Evolutionary conservation across 2,888 invertebrate species (phyloP).

Genomic region (Temnothorax ravouxi): DNA sequence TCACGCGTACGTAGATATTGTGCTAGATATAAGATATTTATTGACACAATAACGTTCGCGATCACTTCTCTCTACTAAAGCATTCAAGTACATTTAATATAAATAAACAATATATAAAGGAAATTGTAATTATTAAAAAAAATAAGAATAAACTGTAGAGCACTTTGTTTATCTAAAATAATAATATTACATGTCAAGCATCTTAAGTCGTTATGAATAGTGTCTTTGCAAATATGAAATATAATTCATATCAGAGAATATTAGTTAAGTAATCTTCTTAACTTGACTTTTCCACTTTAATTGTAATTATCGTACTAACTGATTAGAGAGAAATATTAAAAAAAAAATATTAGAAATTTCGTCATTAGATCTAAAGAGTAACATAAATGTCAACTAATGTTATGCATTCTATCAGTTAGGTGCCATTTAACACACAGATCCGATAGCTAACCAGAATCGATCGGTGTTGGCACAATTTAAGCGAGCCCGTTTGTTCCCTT

Average conservation of each 20-base stretch:
- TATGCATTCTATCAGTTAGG: slow-evolving; percentile 47
- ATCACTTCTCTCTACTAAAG: not conserved
- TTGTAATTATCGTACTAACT: not conserved
- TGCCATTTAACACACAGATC: slow-evolving; percentile 69
- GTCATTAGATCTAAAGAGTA: not conserved
- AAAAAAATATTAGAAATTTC: not conserved
- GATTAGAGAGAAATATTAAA: not conserved
- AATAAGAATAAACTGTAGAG: not conserved
- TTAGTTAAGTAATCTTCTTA: no score
- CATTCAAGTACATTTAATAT: not conserved
- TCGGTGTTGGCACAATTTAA: slow-evolving; percentile 72
- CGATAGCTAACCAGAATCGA: slow-evolving; percentile 66
- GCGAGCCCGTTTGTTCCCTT: slow-evolving; percentile 66
- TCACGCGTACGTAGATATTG: not conserved
- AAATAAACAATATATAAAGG: not conserved
- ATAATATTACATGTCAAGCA: not conserved
- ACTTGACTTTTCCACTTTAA: not conserved
- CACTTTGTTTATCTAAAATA: not conserved
- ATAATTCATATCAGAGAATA: not conserved
- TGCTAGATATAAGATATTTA: not conserved
- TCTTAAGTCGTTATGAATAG: not conserved
- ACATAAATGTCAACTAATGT: not conserved
- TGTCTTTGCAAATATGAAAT: not conserved
- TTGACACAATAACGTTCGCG: not conserved
- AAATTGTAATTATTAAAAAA: not conserved